Evolutionary conservation across 2,888 invertebrate species (phyloP).

Genomic region (Ophion slaviceki): DNA sequence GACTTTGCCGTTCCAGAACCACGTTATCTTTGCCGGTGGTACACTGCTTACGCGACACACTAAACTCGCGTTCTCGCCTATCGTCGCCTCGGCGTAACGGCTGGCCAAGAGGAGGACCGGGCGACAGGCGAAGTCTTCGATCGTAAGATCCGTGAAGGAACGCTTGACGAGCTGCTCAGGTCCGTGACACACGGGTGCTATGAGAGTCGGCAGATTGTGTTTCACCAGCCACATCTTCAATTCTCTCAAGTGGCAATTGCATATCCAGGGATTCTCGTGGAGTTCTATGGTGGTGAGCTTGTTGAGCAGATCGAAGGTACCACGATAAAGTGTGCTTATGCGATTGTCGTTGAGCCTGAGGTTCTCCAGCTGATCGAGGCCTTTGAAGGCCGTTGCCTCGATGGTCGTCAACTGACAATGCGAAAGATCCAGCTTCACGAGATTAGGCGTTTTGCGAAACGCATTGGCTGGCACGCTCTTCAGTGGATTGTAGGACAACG

Average conservation of each 20-base stretch:
- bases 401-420: conserved; percentile 92
- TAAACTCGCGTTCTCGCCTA: conserved; percentile 94
- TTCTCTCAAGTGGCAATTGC: conserved; percentile 93
- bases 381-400: conserved; percentile 91
- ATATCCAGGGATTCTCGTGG: conserved; percentile 95
- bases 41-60: conserved; percentile 92
- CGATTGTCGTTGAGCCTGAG: conserved; percentile 93
- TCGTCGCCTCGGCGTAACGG: conserved; percentile 90
- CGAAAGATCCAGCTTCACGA: conserved; percentile 93
- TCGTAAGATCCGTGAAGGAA: conserved; percentile 90
- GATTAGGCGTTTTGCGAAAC: conserved; percentile 89
- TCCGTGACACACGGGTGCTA: conserved; percentile 90
- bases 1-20: conserved; percentile 94
- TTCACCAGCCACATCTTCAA: conserved; percentile 93
- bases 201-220: conserved; percentile 90
- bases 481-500: conserved; percentile 92
- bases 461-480: conserved; percentile 91
- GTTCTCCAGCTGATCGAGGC: conserved; percentile 90
- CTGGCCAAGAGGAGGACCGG: conserved; percentile 91
- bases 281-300: conserved; percentile 92
- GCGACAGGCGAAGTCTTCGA: conserved; percentile 94
- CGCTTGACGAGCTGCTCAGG: conserved; percentile 89
- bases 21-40: conserved; percentile 92
- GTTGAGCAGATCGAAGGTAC: conserved; percentile 89
- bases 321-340: conserved; percentile 89